phyloP scores from a whole-genome alignment of 2,888 invertebrate species.

The Andrena camellia region DNA sequence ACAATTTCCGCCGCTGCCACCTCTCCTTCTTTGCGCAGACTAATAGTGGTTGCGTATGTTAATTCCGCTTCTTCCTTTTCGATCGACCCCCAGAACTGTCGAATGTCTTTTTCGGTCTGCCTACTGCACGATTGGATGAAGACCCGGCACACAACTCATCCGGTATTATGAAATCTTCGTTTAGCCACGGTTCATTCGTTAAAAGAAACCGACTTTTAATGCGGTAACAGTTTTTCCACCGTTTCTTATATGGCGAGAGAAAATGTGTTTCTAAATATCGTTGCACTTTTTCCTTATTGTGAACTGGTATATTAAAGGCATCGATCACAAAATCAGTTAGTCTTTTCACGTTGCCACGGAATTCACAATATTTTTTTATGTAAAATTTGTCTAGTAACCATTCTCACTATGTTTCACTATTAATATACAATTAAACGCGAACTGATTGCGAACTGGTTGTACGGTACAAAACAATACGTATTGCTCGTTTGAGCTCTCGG shows the following conservation, averaged over 20 bases:
- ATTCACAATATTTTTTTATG: neutral
- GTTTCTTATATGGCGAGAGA: conserved; percentile 2
- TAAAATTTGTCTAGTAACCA: neutral
- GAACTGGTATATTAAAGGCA: neutral
- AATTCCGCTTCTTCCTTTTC: neutral
- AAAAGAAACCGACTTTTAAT: neutral
- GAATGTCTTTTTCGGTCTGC: neutral
- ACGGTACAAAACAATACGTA: neutral
- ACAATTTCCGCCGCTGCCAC: conserved; percentile 12
- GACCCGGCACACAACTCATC: conserved; percentile 1
- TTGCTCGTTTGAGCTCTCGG: neutral
- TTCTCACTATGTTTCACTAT: neutral
- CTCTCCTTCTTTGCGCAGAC: conserved; percentile 7
- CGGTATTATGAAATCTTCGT: neutral
- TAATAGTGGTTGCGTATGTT: neutral
- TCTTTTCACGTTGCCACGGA: neutral
- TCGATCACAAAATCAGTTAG: conserved; percentile 12
- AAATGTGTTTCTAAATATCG: neutral
- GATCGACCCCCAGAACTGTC: neutral
- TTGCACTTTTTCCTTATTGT: neutral
- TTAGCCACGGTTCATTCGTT: neutral
- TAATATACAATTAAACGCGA: neutral
- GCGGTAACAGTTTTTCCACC: neutral
- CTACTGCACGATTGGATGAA: neutral
- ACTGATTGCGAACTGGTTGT: neutral